These are phyloP conservation scores for Ennomos fuscantarius DNA, from an alignment of 2,888 invertebrate species.

Conservation along the genomic window DNA sequence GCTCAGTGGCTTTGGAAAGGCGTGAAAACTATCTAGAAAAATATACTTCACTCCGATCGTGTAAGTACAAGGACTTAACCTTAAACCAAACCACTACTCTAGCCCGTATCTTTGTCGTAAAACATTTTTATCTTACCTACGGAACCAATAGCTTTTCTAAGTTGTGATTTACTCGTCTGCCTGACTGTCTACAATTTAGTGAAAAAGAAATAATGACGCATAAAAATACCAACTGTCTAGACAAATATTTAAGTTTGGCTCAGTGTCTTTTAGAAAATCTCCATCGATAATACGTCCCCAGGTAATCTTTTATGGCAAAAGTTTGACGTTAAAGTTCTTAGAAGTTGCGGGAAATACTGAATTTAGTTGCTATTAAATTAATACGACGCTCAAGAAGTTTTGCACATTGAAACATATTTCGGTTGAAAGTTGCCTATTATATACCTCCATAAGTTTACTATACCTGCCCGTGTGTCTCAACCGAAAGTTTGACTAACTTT, in stretches of 20 bases:
- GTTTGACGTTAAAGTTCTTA: background rate
- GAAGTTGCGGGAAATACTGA: background rate
- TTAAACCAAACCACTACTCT: conserved; percentile 9
- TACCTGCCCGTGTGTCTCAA: no score
- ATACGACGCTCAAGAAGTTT: no score
- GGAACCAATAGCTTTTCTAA: conserved; percentile 17
- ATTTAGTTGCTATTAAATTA: background rate
- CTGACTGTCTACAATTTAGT: background rate
- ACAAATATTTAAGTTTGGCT: conserved; percentile 26
- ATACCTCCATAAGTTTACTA: no score
- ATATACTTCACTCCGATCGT: background rate
- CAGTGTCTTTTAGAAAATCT: conserved; percentile 2
- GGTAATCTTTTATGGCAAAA: conserved; percentile 2
- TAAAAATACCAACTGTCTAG: conserved; percentile 26
- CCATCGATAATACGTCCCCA: background rate
- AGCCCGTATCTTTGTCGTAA: conserved; percentile 18
- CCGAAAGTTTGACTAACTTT: no score
- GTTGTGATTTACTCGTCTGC: conserved; percentile 16
- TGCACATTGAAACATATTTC: no score
- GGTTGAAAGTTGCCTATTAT: no score
- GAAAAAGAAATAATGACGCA: conserved; percentile 18
- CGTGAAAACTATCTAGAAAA: background rate
- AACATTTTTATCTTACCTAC: conserved; percentile 26
- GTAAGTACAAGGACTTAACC: conserved; percentile 4
- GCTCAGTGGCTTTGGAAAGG: no score